Conservation (phyloP, 2,888 invertebrate genomes). For the Stenichneumon culpator region DNA sequence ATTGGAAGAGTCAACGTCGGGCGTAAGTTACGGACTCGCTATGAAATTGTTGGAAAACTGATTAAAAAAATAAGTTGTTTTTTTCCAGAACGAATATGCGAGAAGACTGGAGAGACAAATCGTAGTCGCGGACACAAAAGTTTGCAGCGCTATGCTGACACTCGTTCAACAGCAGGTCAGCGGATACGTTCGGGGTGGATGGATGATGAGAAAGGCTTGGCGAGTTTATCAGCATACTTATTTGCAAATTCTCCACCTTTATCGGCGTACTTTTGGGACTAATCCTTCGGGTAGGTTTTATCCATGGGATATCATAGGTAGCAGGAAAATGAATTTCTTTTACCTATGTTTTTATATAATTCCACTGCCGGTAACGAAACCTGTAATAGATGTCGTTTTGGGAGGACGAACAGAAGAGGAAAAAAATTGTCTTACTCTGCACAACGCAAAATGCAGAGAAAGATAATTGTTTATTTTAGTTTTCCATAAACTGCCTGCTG, state of each 20-base stretch:
- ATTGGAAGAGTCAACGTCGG: slow-evolving; percentile 70
- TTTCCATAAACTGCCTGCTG: too few species aligned
- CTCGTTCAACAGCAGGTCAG: slow-evolving; percentile 89
- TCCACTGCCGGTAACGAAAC: too few species aligned
- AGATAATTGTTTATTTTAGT: too few species aligned
- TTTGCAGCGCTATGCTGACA: slow-evolving; percentile 88
- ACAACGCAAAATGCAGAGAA: too few species aligned
- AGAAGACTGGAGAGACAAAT: slow-evolving; percentile 88
- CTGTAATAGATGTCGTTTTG: too few species aligned
- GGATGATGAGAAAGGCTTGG: slow-evolving; percentile 90
- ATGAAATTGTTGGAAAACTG: not conserved
- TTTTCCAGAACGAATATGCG: slow-evolving; percentile 78
- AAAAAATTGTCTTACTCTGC: too few species aligned
- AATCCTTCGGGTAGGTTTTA: slow-evolving; percentile 75
- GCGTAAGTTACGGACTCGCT: slow-evolving; percentile 19
- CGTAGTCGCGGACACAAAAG: slow-evolving; percentile 89
- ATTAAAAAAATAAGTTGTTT: not conserved
- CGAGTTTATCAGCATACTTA: slow-evolving; percentile 89
- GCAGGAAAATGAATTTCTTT: not conserved
- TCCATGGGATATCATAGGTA: not conserved
- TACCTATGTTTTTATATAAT: not conserved
- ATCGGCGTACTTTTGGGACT: slow-evolving; percentile 85
- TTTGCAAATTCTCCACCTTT: slow-evolving; percentile 87
- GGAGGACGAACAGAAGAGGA: too few species aligned
- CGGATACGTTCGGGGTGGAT: slow-evolving; percentile 88